Base-by-base conservation (phyloP, 2,888 invertebrate species). In the Microchrysa polita region DNA sequence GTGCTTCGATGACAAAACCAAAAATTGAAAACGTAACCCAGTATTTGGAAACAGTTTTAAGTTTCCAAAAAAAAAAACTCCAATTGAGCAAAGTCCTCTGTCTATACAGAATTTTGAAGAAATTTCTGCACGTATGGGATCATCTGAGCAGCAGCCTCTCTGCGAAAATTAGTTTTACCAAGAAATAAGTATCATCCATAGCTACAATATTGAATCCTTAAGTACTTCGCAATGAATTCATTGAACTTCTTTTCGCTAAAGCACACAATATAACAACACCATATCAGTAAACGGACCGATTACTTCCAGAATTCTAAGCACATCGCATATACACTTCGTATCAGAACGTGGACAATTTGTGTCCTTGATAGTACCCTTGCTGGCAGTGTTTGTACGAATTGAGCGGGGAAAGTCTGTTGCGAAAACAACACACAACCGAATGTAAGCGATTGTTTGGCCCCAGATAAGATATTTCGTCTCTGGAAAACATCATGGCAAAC, bases 401-500 rank as follows among this genome's bases (percentile, higher is more conserved):
- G 16, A 10, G 18, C 48, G 14, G 12, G 16, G 10, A 42, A 7
- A 42, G 12, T 9, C 7, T 42, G 42, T 9, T 7, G 12, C 12
- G 16, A 48, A 48, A n/a, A 48, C 16, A n/a, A n/a, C 48, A n/a
- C 48, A n/a, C 12, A 48, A 48, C 27, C 27, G 16, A 48, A 48
- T n/a, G 16, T 12, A 48, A 48, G 48, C 48, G 48, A 48, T 48
- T 48, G 14, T n/a, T n/a, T 48, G 48, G 27, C 16, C 14, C 48
- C 48, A 48, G 48, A 48, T 48, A 48, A 48, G 48, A n/a, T n/a
- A 48, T 4, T n/a, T n/a, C 12, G 16, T 4, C 42, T 34, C 44
- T 65, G 48, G 65, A 48, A 65, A 48, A 69, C 69, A 69, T 69
- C 40, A 55, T 55, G 16, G 40, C 34, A 69, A 69, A 69, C 69